Conservation (phyloP, 2,888 invertebrate genomes). For the Microdon myrmicae region DNA sequence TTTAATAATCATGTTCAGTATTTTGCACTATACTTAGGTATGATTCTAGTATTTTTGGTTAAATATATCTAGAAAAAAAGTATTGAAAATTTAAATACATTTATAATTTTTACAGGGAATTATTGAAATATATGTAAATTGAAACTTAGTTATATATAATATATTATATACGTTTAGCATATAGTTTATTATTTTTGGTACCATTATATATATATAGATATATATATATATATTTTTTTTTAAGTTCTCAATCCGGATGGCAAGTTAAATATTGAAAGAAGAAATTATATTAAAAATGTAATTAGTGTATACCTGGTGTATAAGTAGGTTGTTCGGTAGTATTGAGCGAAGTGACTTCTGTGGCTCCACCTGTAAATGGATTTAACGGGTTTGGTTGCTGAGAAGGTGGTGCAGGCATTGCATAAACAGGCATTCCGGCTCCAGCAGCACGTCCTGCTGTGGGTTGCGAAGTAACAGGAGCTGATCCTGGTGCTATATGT, state of each 20-base stretch:
- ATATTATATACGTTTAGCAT: conserved; percentile 6
- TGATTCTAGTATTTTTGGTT: conserved; percentile 64
- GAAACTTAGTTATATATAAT: neutral
- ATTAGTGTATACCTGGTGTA: conserved; percentile 66
- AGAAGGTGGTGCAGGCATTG: conserved; percentile 63
- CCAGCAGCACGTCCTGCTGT: conserved; percentile 58
- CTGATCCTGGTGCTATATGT: conserved; percentile 58
- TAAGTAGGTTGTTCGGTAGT: conserved; percentile 66
- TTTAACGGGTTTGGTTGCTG: conserved; percentile 63
- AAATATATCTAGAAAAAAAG: conserved; percentile 63
- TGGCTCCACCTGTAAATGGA: conserved; percentile 65
- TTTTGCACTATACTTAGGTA: conserved; percentile 51
- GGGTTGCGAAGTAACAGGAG: conserved; percentile 62
- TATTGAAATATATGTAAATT: neutral
- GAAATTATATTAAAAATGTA: conserved; percentile 37
- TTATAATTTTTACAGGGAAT: conserved; percentile 14
- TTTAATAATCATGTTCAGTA: conserved; percentile 30
- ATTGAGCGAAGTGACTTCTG: conserved; percentile 66
- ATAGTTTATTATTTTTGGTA: neutral
- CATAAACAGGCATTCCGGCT: conserved; percentile 62
- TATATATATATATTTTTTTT: no score
- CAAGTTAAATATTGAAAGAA: conserved; percentile 9
- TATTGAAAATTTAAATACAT: conserved; percentile 20
- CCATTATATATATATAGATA: neutral
- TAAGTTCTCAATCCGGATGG: no score